Base-by-base conservation (phyloP, 35 echinoderm and acorn worm species). In the Acanthaster planci region DNA sequence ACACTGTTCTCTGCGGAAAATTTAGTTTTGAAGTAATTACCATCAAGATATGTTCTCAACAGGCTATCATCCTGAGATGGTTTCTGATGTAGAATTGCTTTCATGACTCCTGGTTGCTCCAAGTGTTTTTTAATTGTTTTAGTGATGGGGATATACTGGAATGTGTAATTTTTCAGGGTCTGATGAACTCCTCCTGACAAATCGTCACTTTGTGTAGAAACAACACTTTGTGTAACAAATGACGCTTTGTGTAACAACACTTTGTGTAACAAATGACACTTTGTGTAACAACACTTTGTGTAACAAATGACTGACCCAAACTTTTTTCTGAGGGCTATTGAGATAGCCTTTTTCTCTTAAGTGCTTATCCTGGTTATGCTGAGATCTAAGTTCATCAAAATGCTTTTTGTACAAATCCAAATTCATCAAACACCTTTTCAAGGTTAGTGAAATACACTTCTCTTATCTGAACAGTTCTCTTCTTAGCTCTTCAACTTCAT, bases 51-150 rank as follows among this genome's bases (percentile, higher is more conserved):
- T 36, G 50, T 82, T 82, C 56, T 57, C 52, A 82, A 82, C 37
- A 82, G 27, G 38, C 6, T 10, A 56, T 57, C 52, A 82, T 82
- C 80, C 23, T 82, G 15, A 34, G 80, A 82, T 9, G 80, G 17
- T 36, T 55, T 8, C 37, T 82, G 51, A 82, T 56, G 53, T 12
- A 82, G 52, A 9, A 82, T 82, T 23, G 80, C 80, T 82, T 5
- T 57, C 50, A 82, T 82, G 53, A 82, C 50, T 82, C 80, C 80
- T 82, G 80, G 80, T 57, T 82, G 80, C 56, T 82, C 80, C 44
- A 82, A 55, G 52, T 56, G 56, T 32, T 55, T 82, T 82, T 82
- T 29, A 12, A 82, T 29, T 29, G 80, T 82, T 31, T 51, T 27
- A 82, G 31, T 22, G 52, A 82, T 82, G 32, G 80, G 80, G 30